Base-by-base conservation (phyloP, 2,888 invertebrate species). In the Drosophila mettleri region DNA sequence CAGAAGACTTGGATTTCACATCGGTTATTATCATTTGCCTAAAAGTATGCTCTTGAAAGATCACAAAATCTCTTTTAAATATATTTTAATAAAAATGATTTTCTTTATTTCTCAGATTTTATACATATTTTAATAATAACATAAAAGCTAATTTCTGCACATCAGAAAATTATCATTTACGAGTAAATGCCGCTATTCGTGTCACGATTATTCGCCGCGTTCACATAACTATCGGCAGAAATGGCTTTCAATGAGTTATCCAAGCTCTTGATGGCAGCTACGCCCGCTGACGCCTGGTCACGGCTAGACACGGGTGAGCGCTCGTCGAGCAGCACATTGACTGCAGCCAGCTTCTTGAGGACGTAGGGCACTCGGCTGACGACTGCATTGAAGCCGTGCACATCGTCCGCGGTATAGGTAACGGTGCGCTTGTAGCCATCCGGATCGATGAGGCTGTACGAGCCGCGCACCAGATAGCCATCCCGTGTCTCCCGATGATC, bases 321-420 rank as follows among this genome's bases (percentile, higher is more conserved):
- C 22, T 64, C 69, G 22, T 80, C 80, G 14, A 71, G 16, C 9
- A 22, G 29, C 12, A 64, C 49, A 1, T 51, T 16, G 1, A 57
- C 31, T 0, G 53, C 8, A 10, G 45, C 48, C 7, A 84, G 27
- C 12, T 75, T 59, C 34, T 77, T 76, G 0, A 81, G 49, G 12
- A 66, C 82, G 20, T 75, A 83, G 9, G 93, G 93, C 73, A 93
- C 93, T 29, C 92, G 93, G 77, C 90, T 92, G 6, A 93, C 93
- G n/a, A 93, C 91, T 9, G 93, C 93, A 84, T 93, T 93, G 89
- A 93, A 93, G 60, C 93, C 93, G 69, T 92, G 92, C 58, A 92
- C 90, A 57, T 91, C 86, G 85, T 93, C 93, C 46, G 93, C 93
- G 27, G 92, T 92, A 84, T 93, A 93, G 39, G 93, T 92, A 12